Conservation (phyloP, 2,113 vertebrate species). For the Xenus cinereus region DNA sequence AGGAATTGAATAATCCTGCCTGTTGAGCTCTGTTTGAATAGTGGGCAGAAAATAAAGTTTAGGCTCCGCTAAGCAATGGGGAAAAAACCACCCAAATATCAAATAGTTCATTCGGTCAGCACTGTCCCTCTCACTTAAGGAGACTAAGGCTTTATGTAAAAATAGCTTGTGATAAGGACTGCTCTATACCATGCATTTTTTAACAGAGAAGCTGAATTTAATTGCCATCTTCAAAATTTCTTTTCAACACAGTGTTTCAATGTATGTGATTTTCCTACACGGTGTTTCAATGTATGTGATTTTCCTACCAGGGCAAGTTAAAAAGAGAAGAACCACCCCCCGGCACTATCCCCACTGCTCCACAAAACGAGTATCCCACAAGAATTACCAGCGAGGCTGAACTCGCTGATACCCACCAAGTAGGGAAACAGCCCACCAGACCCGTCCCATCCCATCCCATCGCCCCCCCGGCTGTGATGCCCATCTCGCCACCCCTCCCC, state of each 20-base stretch:
- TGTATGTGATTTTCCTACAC: not conserved
- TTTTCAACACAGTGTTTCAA: not conserved
- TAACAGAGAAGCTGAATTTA: not conserved
- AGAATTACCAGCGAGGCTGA: not conserved
- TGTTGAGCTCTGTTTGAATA: not conserved
- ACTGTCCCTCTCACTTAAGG: not conserved
- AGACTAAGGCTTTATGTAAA: not conserved
- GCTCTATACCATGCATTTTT: not conserved
- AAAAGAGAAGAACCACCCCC: not conserved
- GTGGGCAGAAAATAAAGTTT: not conserved
- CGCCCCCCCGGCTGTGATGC: not conserved
- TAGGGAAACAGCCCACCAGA: not conserved
- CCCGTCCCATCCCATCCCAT: not conserved
- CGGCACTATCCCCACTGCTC: not conserved
- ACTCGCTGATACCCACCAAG: rapidly evolving
- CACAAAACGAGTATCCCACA: not conserved
- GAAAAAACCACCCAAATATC: not conserved
- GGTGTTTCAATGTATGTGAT: not conserved
- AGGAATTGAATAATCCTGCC: not conserved
- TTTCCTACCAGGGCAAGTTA: not conserved
- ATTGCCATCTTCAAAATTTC: not conserved
- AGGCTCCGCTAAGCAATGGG: not conserved
- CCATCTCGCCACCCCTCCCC: not conserved
- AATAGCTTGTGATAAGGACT: not conserved
- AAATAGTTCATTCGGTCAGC: not conserved